Percentiles rank a stretch among this genome's conserved stretches.
phyloP scores from a whole-genome alignment of 2,113 vertebrate genomes.

The Eupsittula cactorum region DNA sequence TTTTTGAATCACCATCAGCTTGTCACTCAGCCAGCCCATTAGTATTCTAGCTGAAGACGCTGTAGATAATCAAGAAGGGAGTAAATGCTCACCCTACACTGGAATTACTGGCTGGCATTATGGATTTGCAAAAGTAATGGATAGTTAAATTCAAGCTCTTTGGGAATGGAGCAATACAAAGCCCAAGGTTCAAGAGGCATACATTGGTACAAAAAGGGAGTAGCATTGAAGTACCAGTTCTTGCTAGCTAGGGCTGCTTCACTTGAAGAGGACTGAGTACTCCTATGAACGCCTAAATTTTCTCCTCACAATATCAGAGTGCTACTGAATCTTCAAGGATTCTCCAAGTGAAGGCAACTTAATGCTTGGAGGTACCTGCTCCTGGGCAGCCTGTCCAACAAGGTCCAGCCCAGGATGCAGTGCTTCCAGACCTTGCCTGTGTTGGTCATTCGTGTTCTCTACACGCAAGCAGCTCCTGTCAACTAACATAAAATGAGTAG shows the following conservation, averaged over 20 bases:
- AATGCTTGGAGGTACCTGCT: not conserved
- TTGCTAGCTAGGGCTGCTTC: not conserved
- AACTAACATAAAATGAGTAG: not conserved
- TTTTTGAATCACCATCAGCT: not conserved
- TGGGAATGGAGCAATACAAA: not conserved
- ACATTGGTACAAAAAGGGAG: not conserved
- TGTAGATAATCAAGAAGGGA: not conserved
- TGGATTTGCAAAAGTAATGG: not conserved
- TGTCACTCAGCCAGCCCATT: not conserved
- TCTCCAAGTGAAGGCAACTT: not conserved
- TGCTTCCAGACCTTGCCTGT: not conserved
- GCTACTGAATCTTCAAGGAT: not conserved
- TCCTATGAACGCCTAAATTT: not conserved
- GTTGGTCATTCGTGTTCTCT: not conserved
- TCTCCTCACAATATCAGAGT: not conserved
- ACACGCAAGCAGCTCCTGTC: not conserved
- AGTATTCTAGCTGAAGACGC: not conserved
- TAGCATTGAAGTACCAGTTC: not conserved
- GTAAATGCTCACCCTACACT: not conserved
- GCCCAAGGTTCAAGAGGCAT: not conserved
- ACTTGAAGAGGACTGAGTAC: rapidly evolving
- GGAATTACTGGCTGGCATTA: not conserved
- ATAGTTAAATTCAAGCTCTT: not conserved
- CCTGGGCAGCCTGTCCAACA: not conserved
- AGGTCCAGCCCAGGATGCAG: not conserved